A percentile compares a stretch with the other conserved stretches of the same genome.
phyloP scores from a whole-genome alignment of 2,797 vertebrate genomes.

The Eupleurogrammus muticus region DNA sequence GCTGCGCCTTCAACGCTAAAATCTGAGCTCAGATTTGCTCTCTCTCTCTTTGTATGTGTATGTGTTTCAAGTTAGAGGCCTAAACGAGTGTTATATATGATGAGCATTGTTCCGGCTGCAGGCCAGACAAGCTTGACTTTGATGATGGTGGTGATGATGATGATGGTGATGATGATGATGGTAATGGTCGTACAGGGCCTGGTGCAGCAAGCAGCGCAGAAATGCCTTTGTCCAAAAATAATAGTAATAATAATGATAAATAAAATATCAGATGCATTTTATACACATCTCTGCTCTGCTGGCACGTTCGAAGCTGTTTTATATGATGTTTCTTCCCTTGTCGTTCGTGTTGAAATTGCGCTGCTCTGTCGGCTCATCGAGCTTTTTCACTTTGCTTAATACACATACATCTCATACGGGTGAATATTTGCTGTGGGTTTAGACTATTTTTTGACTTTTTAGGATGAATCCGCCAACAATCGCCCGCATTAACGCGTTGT shows the following conservation, averaged over 20 bases:
- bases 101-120: conserved; percentile 20
- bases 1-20: not conserved
- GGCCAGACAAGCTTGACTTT: conserved; percentile 51
- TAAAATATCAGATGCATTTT: not conserved
- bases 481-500: rapidly evolving
- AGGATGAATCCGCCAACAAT: not conserved
- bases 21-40: not conserved
- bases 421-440: not conserved
- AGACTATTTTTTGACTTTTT: not conserved
- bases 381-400: not conserved
- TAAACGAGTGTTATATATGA: not conserved
- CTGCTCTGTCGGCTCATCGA: not conserved
- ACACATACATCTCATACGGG: not conserved
- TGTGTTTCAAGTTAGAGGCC: conserved; percentile 25
- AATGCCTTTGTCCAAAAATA: not conserved
- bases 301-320: not conserved
- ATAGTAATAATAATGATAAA: too few relatives aligned
- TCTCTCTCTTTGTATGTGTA: too few relatives aligned
- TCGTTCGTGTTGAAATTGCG: not conserved
- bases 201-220: not conserved
- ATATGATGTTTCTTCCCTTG: not conserved
- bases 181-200: conserved; percentile 50
- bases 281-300: not conserved
- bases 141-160: conserved; percentile 45
- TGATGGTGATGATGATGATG: conserved; percentile 8